A percentile compares a stretch with the other conserved stretches of the same genome.
Evolutionary conservation across 2,888 invertebrate species (phyloP).

Genomic region (Lochmaea capreae): DNA sequence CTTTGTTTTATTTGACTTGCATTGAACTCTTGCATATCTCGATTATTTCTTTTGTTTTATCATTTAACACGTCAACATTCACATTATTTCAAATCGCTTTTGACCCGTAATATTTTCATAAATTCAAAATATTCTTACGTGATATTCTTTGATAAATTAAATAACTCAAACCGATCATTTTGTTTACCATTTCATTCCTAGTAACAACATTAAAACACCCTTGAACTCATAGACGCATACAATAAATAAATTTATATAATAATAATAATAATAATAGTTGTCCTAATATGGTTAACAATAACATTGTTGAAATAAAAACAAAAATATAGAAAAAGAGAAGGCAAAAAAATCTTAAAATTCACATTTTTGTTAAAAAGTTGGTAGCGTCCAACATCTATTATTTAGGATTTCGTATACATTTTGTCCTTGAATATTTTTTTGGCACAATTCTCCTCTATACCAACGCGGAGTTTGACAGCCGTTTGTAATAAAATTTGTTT

Average conservation of each 20-base stretch:
- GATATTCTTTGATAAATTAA: background rate
- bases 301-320: background rate
- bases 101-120: background rate
- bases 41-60: background rate
- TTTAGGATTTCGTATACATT: too few relatives aligned
- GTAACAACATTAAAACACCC: too few relatives aligned
- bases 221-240: background rate
- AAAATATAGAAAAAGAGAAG: too few relatives aligned
- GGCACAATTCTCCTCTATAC: too few relatives aligned
- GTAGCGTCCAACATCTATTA: too few relatives aligned
- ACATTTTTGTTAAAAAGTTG: too few relatives aligned
- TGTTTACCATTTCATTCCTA: background rate
- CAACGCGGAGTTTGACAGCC: too few relatives aligned
- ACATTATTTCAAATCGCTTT: background rate
- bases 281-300: background rate
- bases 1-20: background rate
- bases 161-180: background rate
- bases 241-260: too few relatives aligned
- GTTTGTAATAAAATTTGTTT: too few relatives aligned
- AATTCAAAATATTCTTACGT: background rate
- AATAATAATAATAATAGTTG: too few relatives aligned
- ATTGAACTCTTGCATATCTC: slow-evolving; percentile 10
- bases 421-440: too few relatives aligned
- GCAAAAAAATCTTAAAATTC: too few relatives aligned
- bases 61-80: background rate